Conservation (phyloP, 2,888 invertebrate species). For the Bimastos eiseni region DNA sequence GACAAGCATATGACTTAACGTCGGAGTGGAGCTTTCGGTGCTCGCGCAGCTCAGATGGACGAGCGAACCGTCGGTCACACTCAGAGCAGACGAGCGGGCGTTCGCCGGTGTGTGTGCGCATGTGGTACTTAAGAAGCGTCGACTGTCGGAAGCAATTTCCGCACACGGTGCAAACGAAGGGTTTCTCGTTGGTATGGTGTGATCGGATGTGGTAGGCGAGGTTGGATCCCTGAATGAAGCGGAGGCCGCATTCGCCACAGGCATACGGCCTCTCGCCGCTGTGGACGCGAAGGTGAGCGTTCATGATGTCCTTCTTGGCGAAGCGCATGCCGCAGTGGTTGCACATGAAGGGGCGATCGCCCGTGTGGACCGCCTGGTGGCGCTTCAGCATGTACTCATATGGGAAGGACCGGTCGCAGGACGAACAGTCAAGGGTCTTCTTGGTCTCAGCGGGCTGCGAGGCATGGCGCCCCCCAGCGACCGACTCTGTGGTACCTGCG, state of each 20-base stretch:
- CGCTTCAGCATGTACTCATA: neutral
- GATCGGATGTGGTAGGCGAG: neutral
- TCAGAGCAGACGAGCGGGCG: neutral
- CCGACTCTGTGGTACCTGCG: neutral
- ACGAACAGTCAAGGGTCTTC: neutral
- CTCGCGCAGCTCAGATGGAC: neutral
- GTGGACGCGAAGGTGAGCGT: neutral
- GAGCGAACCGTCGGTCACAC: constrained; percentile 10
- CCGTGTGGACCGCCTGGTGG: neutral
- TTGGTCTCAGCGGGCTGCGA: neutral
- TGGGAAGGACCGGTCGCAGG: neutral
- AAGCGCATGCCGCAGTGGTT: constrained; percentile 23
- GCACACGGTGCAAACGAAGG: neutral
- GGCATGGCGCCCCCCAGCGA: neutral
- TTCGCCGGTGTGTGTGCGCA: neutral
- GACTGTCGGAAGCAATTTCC: neutral
- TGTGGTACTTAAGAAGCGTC: constrained; percentile 16
- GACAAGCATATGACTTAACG: neutral
- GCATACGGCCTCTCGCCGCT: neutral
- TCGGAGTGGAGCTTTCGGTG: neutral
- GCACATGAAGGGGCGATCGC: constrained; percentile 15
- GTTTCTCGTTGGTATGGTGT: constrained; percentile 6
- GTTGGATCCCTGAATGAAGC: neutral
- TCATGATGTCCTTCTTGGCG: neutral
- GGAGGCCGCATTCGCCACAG: neutral